Evolutionary conservation across 2,113 vertebrate genomes (phyloP), one percentile per base, ranked within the genome.

Genomic region (Bubo scandiacus): DNA sequence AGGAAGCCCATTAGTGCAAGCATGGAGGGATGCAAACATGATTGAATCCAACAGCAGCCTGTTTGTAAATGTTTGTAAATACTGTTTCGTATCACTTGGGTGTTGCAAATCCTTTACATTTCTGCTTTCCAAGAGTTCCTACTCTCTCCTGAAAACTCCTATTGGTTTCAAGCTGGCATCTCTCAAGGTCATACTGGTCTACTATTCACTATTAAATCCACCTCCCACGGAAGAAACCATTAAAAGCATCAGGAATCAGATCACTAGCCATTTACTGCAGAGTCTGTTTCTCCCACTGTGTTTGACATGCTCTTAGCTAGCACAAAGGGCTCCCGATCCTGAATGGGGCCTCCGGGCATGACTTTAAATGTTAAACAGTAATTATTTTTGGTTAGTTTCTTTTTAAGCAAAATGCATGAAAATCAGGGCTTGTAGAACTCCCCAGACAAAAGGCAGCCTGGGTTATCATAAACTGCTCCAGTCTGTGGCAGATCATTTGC

Each of bases 21-120:
- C 55, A 36, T 78, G 81, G 71, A 45, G 54, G 65, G 90, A 92
- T 78, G 72, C 54, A 96, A 90, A 87, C 58, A 10, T 14, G 57
- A 89, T 17, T 51, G 81, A 90, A 80, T 92, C 61, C 79, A 92
- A 73, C 75, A 74, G 74, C 67, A 96, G 86, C 38, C 87, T 81
- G 45, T 85, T 95, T 85, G 90, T 62, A 96, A 94, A 92, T 83
- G 92, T 94, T 97, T 96, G 87, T 91, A 95, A 95, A 95, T 63
- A 91, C 66, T 40, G 4, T 40, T 88, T 92, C 5, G 1, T 62
- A 57, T 66, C 84, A 27, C 93, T 80, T 42, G 81, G 54, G 87
- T 70, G 70, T 77, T 88, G 84, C 87, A 94, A 94, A 96, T 95
- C 78, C 82, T 73, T 43, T 80, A 58, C 32, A 80, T 94, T 92